Conservation (phyloP, 1,140 invertebrate species). For the Ylistrum balloti region DNA sequence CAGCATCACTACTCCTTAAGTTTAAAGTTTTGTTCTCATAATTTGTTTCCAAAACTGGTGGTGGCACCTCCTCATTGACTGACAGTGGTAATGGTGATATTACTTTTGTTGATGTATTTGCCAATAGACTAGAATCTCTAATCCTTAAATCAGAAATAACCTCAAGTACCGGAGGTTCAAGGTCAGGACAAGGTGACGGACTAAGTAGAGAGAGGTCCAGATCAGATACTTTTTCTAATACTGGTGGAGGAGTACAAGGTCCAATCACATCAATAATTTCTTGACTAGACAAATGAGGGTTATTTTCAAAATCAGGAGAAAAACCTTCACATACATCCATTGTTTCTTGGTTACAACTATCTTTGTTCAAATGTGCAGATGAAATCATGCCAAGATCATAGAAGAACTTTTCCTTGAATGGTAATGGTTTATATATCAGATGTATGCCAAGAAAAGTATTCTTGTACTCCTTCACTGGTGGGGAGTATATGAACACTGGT, state of each 20-base stretch:
- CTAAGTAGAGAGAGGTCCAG: neutral
- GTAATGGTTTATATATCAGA: slow-evolving; percentile 48
- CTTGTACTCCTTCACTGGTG: slow-evolving; percentile 48
- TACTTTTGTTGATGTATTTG: neutral
- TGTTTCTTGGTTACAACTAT: slow-evolving; percentile 42
- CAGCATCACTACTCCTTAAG: neutral
- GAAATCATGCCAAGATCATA: slow-evolving; percentile 55
- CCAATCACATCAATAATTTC: neutral
- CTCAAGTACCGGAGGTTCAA: slow-evolving; percentile 31
- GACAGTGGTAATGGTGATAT: neutral
- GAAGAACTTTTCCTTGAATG: slow-evolving; percentile 57
- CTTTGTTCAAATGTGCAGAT: neutral
- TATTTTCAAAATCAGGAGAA: neutral
- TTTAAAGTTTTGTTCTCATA: neutral
- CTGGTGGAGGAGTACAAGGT: slow-evolving; percentile 48
- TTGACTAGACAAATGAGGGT: neutral
- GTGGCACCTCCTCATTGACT: neutral
- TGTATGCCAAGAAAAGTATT: slow-evolving; percentile 45
- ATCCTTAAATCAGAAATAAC: neutral
- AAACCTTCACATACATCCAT: slow-evolving; percentile 22
- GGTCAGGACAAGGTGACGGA: neutral
- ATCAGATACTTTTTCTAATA: slow-evolving; percentile 57
- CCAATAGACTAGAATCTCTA: neutral
- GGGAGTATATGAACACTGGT: slow-evolving; percentile 48
- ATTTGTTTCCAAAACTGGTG: neutral